Evolutionary conservation across 1,140 invertebrate genomes (phyloP), one percentile per base, ranked within the genome.

Genomic region (Drosophila truncata): DNA sequence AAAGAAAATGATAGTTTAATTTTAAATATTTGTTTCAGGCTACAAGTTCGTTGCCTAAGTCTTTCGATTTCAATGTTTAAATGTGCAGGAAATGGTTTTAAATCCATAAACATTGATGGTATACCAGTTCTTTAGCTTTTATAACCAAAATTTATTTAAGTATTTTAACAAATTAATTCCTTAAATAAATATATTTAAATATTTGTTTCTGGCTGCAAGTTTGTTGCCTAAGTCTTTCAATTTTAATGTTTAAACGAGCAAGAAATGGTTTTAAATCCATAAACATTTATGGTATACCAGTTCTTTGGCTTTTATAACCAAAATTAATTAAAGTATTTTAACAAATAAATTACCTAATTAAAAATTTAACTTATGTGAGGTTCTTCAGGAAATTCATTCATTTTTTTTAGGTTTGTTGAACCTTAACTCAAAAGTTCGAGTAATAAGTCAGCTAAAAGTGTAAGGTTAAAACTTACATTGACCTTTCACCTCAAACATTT

Each of bases 191-290:
- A 18, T 9, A n/a, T n/a, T n/a, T n/a, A n/a, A n/a, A n/a, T n/a
- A n/a, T n/a, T n/a, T n/a, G n/a, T n/a, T n/a, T n/a, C 6, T 47
- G 8, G 3, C 4, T 29, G 47, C 63, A 70, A 78, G 87, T 91
- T 91, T 42, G 78, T 91, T 82, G 74, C 83, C 81, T 82, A 84
- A 91, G 82, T 91, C 78, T 87, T 91, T 91, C 59, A 77, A 78
- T 81, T 42, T 1, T 4, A 25, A 27, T 46, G 18, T 14, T 8
- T 3, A 23, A 14, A 3, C n/a, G 1, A 5, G 8, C 3, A 14
- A 23, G 1, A 23, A 46, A 4, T 3, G 5, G n/a, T 25, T 16
- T 16, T 4, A 25, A 25, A 27, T 47, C 46, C 2, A 27, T 49
- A 27, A 49, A 7, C 4, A 11, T 27, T 47, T 1, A 16, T 25